phyloP scores from a whole-genome alignment of 23 tunicate species.

The Halocynthia aurantium region DNA sequence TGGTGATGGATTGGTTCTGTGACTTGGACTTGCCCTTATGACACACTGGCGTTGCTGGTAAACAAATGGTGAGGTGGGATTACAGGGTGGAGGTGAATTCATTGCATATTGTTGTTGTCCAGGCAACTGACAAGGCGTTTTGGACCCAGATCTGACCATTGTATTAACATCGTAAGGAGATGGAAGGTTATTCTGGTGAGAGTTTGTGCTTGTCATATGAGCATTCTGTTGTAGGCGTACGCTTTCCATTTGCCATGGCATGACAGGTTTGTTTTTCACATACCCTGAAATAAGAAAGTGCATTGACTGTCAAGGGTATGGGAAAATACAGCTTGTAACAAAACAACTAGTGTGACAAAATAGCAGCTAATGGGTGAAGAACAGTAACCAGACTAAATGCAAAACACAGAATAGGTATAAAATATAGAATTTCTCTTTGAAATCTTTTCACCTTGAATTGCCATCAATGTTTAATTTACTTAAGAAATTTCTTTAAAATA shows the following conservation, averaged over 20 bases:
- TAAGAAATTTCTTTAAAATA: too few species aligned
- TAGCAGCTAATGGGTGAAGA: neutral
- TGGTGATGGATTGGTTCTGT: constrained; percentile 21
- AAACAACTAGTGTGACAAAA: neutral
- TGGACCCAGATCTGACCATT: neutral
- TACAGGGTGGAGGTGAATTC: constrained; percentile 5
- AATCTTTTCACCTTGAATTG: too few species aligned
- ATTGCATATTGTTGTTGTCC: constrained; percentile 5
- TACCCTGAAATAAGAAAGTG: neutral
- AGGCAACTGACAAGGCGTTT: neutral
- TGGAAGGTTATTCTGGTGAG: neutral
- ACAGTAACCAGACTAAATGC: neutral
- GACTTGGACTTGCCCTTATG: constrained; percentile 12
- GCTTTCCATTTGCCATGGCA: neutral
- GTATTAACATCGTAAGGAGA: neutral
- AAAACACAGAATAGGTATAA: neutral
- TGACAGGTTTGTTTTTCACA: neutral
- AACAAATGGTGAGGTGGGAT: constrained; percentile 14
- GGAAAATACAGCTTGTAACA: neutral
- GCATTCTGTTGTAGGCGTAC: neutral
- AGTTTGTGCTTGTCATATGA: too few species aligned
- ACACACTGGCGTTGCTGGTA: neutral
- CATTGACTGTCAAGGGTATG: neutral
- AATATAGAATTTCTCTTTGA: neutral
- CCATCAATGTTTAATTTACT: too few species aligned